These are phyloP conservation scores for Seriola aureovittata DNA, from an alignment of 2,113 vertebrate genomes.

Conservation along the genomic window DNA sequence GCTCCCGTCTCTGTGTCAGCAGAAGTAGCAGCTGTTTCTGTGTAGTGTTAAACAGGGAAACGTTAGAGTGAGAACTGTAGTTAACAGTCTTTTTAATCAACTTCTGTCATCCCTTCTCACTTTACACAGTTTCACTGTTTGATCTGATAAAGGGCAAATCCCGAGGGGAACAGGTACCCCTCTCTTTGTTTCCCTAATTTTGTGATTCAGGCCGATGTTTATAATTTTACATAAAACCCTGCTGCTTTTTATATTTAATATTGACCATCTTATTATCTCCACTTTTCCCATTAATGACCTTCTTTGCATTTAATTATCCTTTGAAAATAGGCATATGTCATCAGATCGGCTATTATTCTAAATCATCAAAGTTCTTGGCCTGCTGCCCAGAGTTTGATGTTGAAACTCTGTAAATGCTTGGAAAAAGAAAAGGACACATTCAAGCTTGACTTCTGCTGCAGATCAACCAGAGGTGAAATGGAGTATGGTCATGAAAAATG, in stretches of 20 bases:
- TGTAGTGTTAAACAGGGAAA: neutral
- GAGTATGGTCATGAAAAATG: constrained; percentile 24
- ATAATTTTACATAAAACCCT: neutral
- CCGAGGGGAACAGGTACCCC: neutral
- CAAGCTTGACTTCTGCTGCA: neutral
- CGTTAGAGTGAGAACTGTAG: neutral
- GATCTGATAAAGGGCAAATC: neutral
- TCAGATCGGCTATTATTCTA: constrained; percentile 23
- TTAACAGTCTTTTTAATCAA: constrained; percentile 10
- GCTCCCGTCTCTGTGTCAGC: neutral
- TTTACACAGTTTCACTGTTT: neutral
- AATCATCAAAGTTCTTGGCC: constrained; percentile 38
- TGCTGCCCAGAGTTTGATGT: constrained; percentile 33
- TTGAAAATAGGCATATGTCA: constrained; percentile 13
- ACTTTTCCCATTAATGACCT: constrained; percentile 18
- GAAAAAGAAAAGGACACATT: constrained; percentile 15
- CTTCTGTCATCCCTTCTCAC: neutral
- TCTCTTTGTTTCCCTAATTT: neutral
- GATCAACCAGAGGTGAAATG: neutral
- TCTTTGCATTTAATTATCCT: constrained; percentile 35
- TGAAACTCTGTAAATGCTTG: constrained; percentile 6
- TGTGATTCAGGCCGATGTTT: neutral
- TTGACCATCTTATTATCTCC: neutral
- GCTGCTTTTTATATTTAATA: constrained; percentile 14
- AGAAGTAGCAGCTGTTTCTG: constrained; percentile 25